Base-by-base conservation (phyloP, 2,113 vertebrate species). In the Platichthys flesus region DNA sequence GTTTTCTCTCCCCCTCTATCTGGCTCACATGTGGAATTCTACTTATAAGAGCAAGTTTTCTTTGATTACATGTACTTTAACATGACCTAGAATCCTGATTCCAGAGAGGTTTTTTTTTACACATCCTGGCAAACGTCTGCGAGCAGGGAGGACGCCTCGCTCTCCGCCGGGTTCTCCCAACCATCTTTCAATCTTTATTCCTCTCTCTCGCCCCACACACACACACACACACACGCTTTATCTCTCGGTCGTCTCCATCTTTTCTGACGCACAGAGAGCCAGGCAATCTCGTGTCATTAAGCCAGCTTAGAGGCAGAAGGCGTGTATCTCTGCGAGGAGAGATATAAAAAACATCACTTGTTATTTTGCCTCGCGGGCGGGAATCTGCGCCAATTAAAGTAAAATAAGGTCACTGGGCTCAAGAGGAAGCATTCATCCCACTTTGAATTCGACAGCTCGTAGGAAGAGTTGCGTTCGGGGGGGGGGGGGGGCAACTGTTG, bases 41-140 rank as follows among this genome's bases (percentile, higher is more conserved):
- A 89, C 92, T 91, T 88, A 92, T 90, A 91, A 91, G 90, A 82
- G 74, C 81, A 76, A 89, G 64, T 76, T 81, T 89, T 82, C 78
- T 70, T 88, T 84, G 79, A 88, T 88, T 89, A 78, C 82, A 82
- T 77, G 61, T 82, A 55, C 85, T 90, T 90, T 79, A 84, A 81
- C 78, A 51, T 66, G 58, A 72, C 82, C 71, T 52, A 74, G 49
- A n/a, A 69, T 49, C 56, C 21, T 14, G 20, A 51, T 45, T 7
- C 47, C 73, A 5, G 0, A n/a, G 68, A 52, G 37, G 55, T 56
- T 68, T 74, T 68, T 24, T 24, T 24, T 81, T 66, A 57, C 13
- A 31, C 58, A 75, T 81, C 15, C 5, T 15, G 64, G 77, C 47
- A 58, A 83, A 66, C 47, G 18, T 49, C 47, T 49, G 47, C 31